Evolutionary conservation across 2,888 invertebrate species (phyloP), one percentile per base, ranked within the genome.

Genomic region (Unio pictorum): DNA sequence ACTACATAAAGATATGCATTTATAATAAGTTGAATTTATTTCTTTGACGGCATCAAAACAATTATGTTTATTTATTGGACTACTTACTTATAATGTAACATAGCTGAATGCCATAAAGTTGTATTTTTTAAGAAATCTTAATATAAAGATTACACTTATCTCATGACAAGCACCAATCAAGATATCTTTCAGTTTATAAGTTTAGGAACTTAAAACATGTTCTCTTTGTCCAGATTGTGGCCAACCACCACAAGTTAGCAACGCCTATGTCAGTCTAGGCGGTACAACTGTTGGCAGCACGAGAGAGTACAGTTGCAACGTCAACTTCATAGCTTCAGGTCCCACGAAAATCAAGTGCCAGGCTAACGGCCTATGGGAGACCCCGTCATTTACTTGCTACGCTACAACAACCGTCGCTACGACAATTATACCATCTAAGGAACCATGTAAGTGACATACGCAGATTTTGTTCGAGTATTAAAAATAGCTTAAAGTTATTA

Each of bases 381-480:
- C 57, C 0, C 73, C 72, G 2, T 23, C 26, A 0, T 77, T 75
- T 60, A 30, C 64, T 0, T 77, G 77, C 58, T 66, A 68, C 54
- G 62, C 72, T 65, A 68, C 72, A 64, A 71, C 71, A 11, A 74
- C 72, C 20, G 65, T 67, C 8, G 63, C 62, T 1, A 55, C 74
- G 6, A 70, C 74, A 15, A 71, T 69, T 1, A 68, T 72, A 0
- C 60, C 66, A 26, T 34, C 57, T 20, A 57, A 67, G 20, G 64
- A 76, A 26, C 76, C 76, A 54, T 74, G 74, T 76, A 76, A 72
- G 76, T 71, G 23, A 20, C 1, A 66, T 45, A 3, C 11, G 45
- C 45, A 45, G 45, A 45, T 45, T 45, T 45, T 45, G 45, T 15
- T 15, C 45, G 15, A 45, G 11, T 45, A 45, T 15, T 45, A 45